A percentile compares a stretch with the other conserved stretches of the same genome.
Evolutionary conservation across 2,888 invertebrate genomes (phyloP).

Genomic region (Phymatocera aterrima): DNA sequence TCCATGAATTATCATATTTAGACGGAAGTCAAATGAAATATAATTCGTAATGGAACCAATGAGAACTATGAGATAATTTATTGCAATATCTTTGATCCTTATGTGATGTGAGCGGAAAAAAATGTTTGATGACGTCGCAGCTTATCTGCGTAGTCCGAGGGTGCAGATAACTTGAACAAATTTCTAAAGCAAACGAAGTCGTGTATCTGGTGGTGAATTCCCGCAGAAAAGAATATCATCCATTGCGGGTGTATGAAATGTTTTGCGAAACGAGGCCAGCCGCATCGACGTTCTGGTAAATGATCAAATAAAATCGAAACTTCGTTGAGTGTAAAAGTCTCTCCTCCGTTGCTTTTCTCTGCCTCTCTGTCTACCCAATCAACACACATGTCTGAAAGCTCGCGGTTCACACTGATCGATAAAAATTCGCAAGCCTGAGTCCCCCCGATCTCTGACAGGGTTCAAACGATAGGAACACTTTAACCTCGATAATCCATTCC

Average conservation of each 20-base stretch:
- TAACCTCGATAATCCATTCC: not conserved
- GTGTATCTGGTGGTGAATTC: not conserved
- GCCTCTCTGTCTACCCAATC: not conserved
- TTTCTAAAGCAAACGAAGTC: not conserved
- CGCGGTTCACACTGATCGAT: not conserved
- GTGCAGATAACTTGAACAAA: not conserved
- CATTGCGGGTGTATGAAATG: not conserved
- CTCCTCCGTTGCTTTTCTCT: not conserved
- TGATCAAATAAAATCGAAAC: conserved; percentile 24
- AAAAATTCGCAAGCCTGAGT: not conserved
- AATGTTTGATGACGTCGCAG: no score
- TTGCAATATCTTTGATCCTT: no score
- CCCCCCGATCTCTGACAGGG: not conserved
- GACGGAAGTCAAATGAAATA: no score
- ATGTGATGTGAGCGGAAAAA: no score
- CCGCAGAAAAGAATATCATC: not conserved
- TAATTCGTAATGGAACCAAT: no score
- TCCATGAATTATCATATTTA: no score
- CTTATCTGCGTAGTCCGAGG: no score
- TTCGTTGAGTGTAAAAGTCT: not conserved
- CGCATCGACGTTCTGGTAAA: not conserved
- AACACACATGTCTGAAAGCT: not conserved
- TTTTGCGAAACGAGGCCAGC: conserved; percentile 6
- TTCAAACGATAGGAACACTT: not conserved
- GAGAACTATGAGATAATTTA: no score